Base-by-base conservation (phyloP, 2,113 vertebrate genomes). In the Oceanites oceanicus region DNA sequence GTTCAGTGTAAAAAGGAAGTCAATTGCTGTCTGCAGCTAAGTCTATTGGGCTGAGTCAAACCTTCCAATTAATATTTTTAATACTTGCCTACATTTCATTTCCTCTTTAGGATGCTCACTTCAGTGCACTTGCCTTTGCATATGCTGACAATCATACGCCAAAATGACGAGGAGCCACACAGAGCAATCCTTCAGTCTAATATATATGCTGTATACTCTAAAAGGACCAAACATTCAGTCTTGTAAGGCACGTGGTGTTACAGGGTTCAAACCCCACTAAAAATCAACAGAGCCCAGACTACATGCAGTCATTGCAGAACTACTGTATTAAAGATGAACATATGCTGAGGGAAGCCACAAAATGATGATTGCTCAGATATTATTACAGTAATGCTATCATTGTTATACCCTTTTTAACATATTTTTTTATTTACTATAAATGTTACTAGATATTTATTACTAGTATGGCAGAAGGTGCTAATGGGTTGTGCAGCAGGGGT, bases 141-240 rank as follows among this genome's bases (percentile, higher is more conserved):
- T 13, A 42, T 10, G 49, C 45, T 70, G 55, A 71, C 55, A 80
- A 76, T 27, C 36, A 38, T 2, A 67, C 3, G 61, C 16, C 50
- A 52, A 53, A 29, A 9, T 5, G 27, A 40, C 0, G 0, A 56
- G 21, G 20, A 2, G 2, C 19, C 38, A 59, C 0, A 0, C 15
- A 45, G 67, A 63, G 38, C 76, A 67, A 36, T 34, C n/a, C 52
- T 78, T 58, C 65, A 62, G 61, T 34, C 50, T 75, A 45, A 32
- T 68, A 80, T 62, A n/a, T 7, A 2, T 30, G 61, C 65, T 67
- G 8, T 40, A 4, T 10, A 29, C 29, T 72, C 42, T 63, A 32
- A 59, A 70, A 52, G 15, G n/a, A 83, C 15, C 15, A 45, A 70
- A 67, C 11, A 17, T 30, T 40, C 47, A 59, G 15, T 21, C 26